Base-by-base conservation (phyloP, 2,888 invertebrate species). In the Lasius platythorax region DNA sequence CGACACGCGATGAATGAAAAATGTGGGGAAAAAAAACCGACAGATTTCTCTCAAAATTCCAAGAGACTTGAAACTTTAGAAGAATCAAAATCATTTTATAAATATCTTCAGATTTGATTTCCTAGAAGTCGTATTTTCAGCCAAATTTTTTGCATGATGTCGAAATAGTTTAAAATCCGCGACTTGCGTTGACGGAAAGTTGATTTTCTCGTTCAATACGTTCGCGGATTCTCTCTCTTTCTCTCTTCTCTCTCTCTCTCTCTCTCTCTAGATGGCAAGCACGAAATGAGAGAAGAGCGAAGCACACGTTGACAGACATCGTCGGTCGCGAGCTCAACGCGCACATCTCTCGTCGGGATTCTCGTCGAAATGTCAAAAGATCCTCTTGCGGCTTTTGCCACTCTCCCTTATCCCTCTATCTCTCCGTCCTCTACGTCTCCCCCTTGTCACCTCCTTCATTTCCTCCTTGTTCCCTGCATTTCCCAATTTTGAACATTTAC, bases 221-320 rank as follows among this genome's bases (percentile, higher is more conserved):
- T 50, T 43, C 61, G 61, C 28, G 79, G 63, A n/a, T 53, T 53
- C 12, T 15, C 43, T 18, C 46, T 46, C 43, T 12, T 3, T 12
- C 43, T 43, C 43, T 3, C 40, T 40, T 40, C 40, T 40, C 40
- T 43, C 43, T 12, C 40, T 40, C 9, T 11, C 46, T 12, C 5
- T 79, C 72, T 78, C 68, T 68, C 67, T 30, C n/a, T n/a, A 18
- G 12, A 43, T 61, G 37, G 56, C 30, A 28, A 72, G 50, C 23
- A 11, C 85, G 53, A 40, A n/a, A 63, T 53, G 61, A 43, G 56
- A 53, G 53, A 28, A 50, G 50, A 53, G n/a, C 81, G 63, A 50
- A 30, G 37, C 53, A 23, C 53, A 53, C 85, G 84, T 84, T 86
- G 72, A 84, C 84, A 84, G 82, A 74, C 67, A 72, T 74, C 73